phyloP scores from a whole-genome alignment of 2,113 vertebrate genomes.

The Cochlearius cochlearius region DNA sequence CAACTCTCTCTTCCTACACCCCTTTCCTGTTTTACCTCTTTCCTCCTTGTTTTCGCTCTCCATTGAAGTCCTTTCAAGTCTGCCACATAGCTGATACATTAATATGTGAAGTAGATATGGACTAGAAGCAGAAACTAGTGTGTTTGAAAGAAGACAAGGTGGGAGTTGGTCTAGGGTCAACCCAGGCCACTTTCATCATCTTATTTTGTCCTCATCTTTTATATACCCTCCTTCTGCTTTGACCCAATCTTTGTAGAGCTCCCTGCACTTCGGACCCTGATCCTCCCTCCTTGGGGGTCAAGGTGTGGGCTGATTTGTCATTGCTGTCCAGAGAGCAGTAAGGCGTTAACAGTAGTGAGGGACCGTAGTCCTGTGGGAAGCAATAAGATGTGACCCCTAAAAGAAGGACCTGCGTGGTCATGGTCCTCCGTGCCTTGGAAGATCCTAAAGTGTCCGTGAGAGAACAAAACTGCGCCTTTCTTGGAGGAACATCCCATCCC shows the following conservation, averaged over 20 bases:
- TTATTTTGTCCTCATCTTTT: background rate
- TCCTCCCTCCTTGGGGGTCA: background rate
- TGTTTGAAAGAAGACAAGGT: background rate
- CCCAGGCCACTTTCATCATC: background rate
- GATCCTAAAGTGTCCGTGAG: background rate
- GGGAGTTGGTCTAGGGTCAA: background rate
- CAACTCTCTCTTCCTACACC: background rate
- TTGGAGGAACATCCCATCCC: background rate
- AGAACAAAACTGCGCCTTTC: background rate
- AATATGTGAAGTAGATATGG: background rate
- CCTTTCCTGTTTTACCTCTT: background rate
- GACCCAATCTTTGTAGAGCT: background rate
- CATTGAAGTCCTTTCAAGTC: background rate
- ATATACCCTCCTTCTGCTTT: background rate
- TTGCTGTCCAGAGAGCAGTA: background rate
- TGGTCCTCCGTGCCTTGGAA: background rate
- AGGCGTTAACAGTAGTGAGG: background rate
- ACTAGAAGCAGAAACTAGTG: background rate
- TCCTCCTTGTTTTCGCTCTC: background rate
- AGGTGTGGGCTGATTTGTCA: background rate
- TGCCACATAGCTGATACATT: background rate
- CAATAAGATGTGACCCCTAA: background rate
- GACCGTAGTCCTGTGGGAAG: background rate
- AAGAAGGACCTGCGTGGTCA: background rate
- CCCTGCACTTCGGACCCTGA: background rate